phyloP scores from a whole-genome alignment of 2,797 vertebrate genomes.

The Sphaeramia orbicularis region DNA sequence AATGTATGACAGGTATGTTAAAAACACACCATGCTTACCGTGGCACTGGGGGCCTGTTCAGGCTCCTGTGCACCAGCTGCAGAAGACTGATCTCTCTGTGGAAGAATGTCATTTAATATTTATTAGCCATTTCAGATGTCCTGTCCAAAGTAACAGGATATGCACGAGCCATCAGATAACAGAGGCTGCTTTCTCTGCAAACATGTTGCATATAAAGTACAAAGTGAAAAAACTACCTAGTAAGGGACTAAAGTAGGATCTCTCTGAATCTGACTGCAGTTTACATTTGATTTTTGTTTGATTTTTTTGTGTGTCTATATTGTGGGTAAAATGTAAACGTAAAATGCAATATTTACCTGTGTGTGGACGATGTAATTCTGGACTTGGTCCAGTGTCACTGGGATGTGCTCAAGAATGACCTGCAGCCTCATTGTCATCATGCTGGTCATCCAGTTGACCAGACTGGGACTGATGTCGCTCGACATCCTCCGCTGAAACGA shows the following conservation, averaged over 20 bases:
- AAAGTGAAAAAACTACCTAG: no score
- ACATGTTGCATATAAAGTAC: conserved; percentile 10
- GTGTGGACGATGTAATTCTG: conserved; percentile 84
- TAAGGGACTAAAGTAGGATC: no score
- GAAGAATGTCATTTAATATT: conserved; percentile 71
- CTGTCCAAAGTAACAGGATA: conserved; percentile 58
- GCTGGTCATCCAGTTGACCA: conserved; percentile 95
- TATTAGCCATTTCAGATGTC: conserved; percentile 59
- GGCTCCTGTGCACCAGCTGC: conserved; percentile 58
- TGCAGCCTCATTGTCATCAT: conserved; percentile 95
- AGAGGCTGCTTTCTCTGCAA: conserved; percentile 9
- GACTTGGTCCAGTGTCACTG: conserved; percentile 90
- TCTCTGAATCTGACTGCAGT: no score
- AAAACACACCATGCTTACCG: conserved; percentile 55
- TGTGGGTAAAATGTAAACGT: background rate
- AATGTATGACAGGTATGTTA: background rate
- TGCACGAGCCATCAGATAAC: conserved; percentile 36
- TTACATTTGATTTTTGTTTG: no score
- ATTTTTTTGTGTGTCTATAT: no score
- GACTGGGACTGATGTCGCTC: conserved; percentile 91
- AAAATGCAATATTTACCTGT: conserved; percentile 53
- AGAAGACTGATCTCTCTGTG: conserved; percentile 73
- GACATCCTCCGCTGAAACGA: conserved; percentile 90
- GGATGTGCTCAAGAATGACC: conserved; percentile 93
- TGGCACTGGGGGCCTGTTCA: conserved; percentile 64